These are phyloP conservation scores for Orchesella flavescens DNA, from an alignment of 2,888 invertebrate species.

Conservation along the genomic window DNA sequence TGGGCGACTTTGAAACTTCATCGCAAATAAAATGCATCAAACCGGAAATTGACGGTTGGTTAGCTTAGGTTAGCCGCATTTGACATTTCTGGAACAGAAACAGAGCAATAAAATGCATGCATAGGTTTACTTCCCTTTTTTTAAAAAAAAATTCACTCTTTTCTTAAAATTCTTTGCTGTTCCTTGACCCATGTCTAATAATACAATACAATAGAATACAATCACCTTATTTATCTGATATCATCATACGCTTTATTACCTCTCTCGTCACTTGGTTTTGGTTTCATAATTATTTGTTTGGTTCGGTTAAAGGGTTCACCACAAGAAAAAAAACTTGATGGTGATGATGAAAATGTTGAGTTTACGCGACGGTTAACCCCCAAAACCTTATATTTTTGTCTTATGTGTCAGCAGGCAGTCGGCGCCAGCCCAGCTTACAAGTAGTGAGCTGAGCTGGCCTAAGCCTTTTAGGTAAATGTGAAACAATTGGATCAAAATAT, in stretches of 20 bases:
- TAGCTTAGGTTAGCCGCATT: conserved; percentile 10
- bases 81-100: background rate
- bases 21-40: no score
- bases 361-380: no score
- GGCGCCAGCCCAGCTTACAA: conserved; percentile 60
- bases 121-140: conserved; percentile 21
- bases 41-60: conserved; percentile 48
- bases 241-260: conserved; percentile 59
- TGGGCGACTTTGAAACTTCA: conserved; percentile 55
- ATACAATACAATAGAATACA: no score
- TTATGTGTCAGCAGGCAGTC: conserved; percentile 43
- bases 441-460: conserved; percentile 11
- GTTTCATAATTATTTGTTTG: background rate
- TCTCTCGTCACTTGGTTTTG: background rate
- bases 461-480: background rate
- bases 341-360: no score
- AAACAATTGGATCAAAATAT: conserved; percentile 56
- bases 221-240: no score
- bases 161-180: conserved; percentile 2
- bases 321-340: no score
- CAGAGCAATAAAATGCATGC: background rate
- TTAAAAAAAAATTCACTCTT: conserved; percentile 9
- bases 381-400: background rate
- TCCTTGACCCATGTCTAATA: conserved; percentile 30
- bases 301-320: background rate